Base-by-base conservation (phyloP, 2,888 invertebrate genomes). In the Stratiomys singularior region DNA sequence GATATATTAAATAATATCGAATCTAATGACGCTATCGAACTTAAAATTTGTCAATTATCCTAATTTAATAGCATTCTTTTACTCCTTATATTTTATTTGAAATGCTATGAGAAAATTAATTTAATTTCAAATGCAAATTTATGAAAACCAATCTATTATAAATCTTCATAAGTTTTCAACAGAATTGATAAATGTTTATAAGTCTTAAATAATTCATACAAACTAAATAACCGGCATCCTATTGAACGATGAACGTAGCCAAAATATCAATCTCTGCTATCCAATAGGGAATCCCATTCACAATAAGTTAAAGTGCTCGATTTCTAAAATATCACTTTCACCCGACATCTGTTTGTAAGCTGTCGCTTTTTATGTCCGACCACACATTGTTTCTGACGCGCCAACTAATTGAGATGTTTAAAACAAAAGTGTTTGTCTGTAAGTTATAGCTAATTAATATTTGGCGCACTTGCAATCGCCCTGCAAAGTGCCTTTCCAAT, bases 401-500 rank as follows among this genome's bases (percentile, higher is more conserved):
- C 13, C 23, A 74, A 74, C 58, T 58, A 74, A 74, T 74, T 60
- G 74, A 74, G 58, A 58, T 58, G 58, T 74, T 58, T 25, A 11
- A 58, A 30, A 74, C 74, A 60, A 74, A 69, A 74, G 58, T 58
- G 60, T 58, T 67, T 74, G 56, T 72, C 28, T 67, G 15, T 21
- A 52, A 25, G 4, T 18, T n/a, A 67, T 52, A 25, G 64, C 9
- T 28, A 69, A 69, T 69, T 69, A 69, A 25, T 46, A 69, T 25
- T 69, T 69, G 69, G 69, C 69, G 46, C 69, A 69, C 69, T 69
- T 47, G 21, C 21, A 66, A n/a, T 66, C 4, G 15, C 18, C 4
- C 15, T 13, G 9, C 5, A 9, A 9, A 5, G 37, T 37, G 9
- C 37, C 15, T 18, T 52, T 3, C 3, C 52, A n/a, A 52, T 18